These are phyloP conservation scores for Cyrtodaria siliqua DNA, from an alignment of 2,888 invertebrate species.

Conservation along the genomic window DNA sequence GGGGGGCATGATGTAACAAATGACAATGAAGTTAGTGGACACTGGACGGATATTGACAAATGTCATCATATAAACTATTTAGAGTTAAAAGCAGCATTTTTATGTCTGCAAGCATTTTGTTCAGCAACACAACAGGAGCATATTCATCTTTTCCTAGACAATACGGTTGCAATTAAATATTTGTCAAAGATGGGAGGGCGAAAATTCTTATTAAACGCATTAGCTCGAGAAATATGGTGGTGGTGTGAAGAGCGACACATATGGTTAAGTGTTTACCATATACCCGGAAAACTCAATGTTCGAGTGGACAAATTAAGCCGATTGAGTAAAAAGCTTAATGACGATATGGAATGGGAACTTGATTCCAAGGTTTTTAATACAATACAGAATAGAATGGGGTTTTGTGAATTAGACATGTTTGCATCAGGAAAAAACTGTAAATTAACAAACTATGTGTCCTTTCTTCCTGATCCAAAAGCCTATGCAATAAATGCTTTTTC, in stretches of 20 bases:
- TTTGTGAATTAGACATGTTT: too few species aligned
- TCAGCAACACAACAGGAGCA: neutral
- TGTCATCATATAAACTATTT: slow-evolving; percentile 10
- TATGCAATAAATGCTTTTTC: too few species aligned
- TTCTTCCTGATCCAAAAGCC: too few species aligned
- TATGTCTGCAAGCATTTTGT: slow-evolving; percentile 5
- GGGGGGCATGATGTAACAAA: slow-evolving; percentile 3
- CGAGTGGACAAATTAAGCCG: too few species aligned
- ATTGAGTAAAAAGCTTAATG: too few species aligned
- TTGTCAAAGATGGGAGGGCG: slow-evolving; percentile 47
- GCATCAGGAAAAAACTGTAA: too few species aligned
- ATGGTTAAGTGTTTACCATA: slow-evolving; percentile 33
- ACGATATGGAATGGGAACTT: too few species aligned
- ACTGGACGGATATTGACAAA: slow-evolving; percentile 2
- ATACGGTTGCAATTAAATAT: slow-evolving; percentile 40
- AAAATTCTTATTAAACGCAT: slow-evolving; percentile 2
- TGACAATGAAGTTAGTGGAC: neutral
- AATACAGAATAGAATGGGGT: too few species aligned
- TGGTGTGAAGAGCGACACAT: slow-evolving; percentile 24
- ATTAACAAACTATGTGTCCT: too few species aligned
- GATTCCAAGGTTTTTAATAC: too few species aligned
- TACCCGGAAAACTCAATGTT: neutral
- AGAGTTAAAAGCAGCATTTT: slow-evolving; percentile 5
- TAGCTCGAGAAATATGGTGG: slow-evolving; percentile 22
- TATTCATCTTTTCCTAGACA: slow-evolving; percentile 32